These are phyloP conservation scores for Ciconia stormi DNA, from an alignment of 2,113 vertebrate genomes.

Conservation along the genomic window DNA sequence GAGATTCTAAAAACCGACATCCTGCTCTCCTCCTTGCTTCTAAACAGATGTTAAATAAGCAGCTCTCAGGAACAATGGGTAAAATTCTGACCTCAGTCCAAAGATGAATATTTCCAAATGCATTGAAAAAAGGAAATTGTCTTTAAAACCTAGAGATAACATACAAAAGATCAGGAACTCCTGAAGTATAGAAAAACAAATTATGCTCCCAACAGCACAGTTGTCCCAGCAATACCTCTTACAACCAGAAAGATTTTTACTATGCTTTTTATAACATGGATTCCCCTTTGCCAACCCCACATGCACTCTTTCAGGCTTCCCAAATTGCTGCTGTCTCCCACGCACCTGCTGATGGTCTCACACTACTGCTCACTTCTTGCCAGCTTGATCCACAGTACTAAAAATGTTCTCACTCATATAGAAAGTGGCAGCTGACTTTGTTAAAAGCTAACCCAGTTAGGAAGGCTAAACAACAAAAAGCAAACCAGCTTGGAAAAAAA, in stretches of 20 bases:
- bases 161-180: not conserved
- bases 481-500: not conserved
- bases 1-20: not conserved
- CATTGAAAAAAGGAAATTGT: not conserved
- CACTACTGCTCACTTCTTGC: conserved; percentile 20
- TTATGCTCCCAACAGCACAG: not conserved
- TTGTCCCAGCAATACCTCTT: not conserved
- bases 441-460: not conserved
- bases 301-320: not conserved
- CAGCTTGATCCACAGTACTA: not conserved
- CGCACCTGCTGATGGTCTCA: conserved; percentile 33
- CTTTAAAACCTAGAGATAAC: not conserved
- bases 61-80: not conserved
- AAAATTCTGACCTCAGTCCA: not conserved
- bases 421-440: not conserved
- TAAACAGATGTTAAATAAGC: not conserved
- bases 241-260: not conserved
- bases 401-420: conserved; percentile 6
- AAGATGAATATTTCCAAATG: not conserved
- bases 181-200: not conserved
- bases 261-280: not conserved
- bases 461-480: not conserved
- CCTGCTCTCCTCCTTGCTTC: not conserved
- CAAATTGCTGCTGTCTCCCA: not conserved
- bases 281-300: not conserved